Percentiles rank a stretch among this genome's conserved stretches.
phyloP scores from a whole-genome alignment of 1,140 invertebrate genomes.

The Halesus radiatus region DNA sequence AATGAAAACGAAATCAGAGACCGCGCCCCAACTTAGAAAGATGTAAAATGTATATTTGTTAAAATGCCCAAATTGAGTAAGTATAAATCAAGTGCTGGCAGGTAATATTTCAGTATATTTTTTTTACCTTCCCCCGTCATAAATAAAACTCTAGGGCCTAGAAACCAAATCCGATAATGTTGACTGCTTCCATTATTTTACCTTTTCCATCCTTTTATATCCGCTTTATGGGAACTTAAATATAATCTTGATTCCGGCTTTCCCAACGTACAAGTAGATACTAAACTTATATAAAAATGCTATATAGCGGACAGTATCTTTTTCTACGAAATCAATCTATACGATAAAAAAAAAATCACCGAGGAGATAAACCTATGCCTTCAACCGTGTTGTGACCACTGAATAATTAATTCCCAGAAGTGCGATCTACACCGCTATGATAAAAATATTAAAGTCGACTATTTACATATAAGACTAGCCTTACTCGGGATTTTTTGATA shows the following conservation, averaged over 20 bases:
- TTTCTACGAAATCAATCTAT: constrained; percentile 6
- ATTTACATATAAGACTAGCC: too few species aligned
- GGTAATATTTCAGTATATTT: constrained; percentile 36
- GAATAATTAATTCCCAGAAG: too few species aligned
- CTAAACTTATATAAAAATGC: constrained; percentile 13
- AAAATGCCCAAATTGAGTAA: constrained; percentile 30
- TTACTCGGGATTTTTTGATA: too few species aligned
- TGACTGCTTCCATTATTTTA: constrained; percentile 35
- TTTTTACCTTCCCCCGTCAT: constrained; percentile 11
- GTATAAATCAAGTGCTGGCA: constrained; percentile 27
- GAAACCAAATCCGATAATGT: constrained; percentile 36
- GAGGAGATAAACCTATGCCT: too few species aligned
- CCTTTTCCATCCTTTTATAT: constrained; percentile 33
- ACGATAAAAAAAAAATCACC: too few species aligned
- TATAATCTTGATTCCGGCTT: constrained; percentile 22
- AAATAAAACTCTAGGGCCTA: constrained; percentile 23
- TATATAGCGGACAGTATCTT: background rate
- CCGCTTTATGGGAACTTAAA: constrained; percentile 29
- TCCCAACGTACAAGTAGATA: background rate
- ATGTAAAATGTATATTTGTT: background rate
- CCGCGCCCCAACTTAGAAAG: background rate
- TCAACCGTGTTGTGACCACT: too few species aligned
- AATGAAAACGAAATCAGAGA: too few species aligned
- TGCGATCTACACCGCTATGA: too few species aligned
- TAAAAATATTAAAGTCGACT: too few species aligned